Evolutionary conservation across 1,140 invertebrate genomes (phyloP).

Genomic region (Ditylenchus dipsaci): DNA sequence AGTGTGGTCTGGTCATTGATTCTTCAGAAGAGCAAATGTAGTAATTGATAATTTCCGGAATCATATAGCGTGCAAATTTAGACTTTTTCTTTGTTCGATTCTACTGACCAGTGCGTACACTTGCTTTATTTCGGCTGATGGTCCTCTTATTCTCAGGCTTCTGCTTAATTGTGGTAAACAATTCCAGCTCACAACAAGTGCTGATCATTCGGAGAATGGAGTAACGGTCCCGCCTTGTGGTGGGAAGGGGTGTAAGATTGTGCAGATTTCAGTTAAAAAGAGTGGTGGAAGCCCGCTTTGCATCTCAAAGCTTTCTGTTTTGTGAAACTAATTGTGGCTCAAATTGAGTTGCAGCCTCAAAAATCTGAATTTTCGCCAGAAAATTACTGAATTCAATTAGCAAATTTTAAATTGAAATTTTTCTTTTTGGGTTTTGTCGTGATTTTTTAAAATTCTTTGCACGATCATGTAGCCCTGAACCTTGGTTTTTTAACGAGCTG

Average conservation of each 20-base stretch:
- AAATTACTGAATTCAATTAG: no score
- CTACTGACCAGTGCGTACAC: background rate
- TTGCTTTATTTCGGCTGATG: background rate
- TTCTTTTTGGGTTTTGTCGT: no score
- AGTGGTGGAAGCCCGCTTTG: background rate
- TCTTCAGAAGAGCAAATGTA: background rate
- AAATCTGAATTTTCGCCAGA: no score
- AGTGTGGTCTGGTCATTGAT: background rate
- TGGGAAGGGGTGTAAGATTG: background rate
- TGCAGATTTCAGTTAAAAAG: background rate
- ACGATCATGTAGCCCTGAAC: no score
- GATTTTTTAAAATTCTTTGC: no score
- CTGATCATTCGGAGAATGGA: background rate
- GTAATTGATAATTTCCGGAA: no score
- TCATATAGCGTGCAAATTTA: no score
- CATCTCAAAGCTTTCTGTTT: background rate
- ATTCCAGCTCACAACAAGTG: background rate
- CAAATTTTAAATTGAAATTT: no score
- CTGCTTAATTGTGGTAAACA: background rate
- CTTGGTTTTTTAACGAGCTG: no score
- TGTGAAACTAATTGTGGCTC: no score
- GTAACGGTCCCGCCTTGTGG: background rate
- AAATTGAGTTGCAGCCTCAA: no score
- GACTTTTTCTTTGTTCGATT: slow-evolving; percentile 26
- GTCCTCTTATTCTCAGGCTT: background rate